A percentile compares a stretch with the other conserved stretches of the same genome.
Evolutionary conservation across 2,113 vertebrate genomes (phyloP).

Genomic region (Clarias macrocephalus): DNA sequence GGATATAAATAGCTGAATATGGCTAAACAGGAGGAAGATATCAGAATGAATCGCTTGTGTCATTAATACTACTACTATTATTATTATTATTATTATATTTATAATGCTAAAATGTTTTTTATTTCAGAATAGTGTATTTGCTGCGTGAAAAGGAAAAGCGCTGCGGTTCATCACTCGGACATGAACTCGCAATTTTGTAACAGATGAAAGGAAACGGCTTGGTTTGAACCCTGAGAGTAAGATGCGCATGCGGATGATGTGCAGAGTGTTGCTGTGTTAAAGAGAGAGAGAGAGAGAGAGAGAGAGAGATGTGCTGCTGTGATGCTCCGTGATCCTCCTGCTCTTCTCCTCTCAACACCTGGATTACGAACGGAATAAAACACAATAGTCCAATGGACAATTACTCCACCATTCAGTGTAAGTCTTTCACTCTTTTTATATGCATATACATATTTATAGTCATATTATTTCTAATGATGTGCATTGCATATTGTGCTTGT

Average conservation of each 20-base stretch:
- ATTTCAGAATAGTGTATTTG: neutral
- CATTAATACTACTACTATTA: too few species aligned
- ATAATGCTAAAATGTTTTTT: neutral
- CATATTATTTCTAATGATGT: neutral
- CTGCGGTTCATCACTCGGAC: constrained; percentile 23
- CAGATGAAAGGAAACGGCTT: constrained; percentile 22
- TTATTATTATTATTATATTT: neutral
- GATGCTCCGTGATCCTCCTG: constrained; percentile 49
- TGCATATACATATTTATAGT: neutral
- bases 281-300: neutral
- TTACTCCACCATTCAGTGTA: constrained; percentile 62
- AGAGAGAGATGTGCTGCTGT: constrained; percentile 41
- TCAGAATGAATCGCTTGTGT: neutral
- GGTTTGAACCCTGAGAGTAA: neutral
- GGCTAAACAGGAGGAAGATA: neutral
- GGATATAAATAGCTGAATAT: constrained; percentile 1
- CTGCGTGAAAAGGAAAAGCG: constrained; percentile 19
- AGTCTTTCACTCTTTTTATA: constrained; percentile 35
- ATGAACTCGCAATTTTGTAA: constrained; percentile 30
- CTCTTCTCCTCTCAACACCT: constrained; percentile 45
- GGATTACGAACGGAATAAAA: constrained; percentile 57
- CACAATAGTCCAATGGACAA: constrained; percentile 59
- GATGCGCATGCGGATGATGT: constrained; percentile 12
- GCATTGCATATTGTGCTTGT: neutral
- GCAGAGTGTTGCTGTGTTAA: neutral